A percentile compares a stretch with the other conserved stretches of the same genome.
Conservation (phyloP, 2,113 vertebrate genomes). For the Holacanthus passer region DNA sequence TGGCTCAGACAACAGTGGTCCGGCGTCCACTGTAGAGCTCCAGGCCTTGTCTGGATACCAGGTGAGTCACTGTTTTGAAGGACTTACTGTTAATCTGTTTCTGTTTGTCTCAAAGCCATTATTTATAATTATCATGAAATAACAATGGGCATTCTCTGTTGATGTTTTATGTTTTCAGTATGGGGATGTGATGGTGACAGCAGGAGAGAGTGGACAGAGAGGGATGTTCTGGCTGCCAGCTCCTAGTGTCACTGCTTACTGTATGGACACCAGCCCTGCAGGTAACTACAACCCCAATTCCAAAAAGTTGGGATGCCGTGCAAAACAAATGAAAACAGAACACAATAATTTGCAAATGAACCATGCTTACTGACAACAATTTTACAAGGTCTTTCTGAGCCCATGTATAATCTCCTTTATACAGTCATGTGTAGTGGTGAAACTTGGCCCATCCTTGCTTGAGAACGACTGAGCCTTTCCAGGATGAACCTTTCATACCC, state of each 20-base stretch:
- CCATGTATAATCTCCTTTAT: no score
- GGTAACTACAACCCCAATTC: constrained; percentile 83
- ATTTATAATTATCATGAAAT: not conserved
- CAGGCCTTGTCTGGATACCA: constrained; percentile 80
- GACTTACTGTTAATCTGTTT: not conserved
- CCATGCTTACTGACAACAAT: no score
- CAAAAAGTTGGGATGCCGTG: no score
- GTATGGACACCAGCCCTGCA: constrained; percentile 90
- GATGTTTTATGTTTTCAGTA: constrained; percentile 81
- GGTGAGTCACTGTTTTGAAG: constrained; percentile 63
- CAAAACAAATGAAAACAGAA: no score
- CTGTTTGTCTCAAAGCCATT: not conserved
- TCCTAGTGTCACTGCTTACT: constrained; percentile 84
- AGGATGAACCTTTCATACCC: no score
- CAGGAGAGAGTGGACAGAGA: constrained; percentile 57
- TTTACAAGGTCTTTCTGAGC: no score
- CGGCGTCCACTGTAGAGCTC: constrained; percentile 8
- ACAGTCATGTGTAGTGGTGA: no score
- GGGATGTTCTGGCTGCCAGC: constrained; percentile 87
- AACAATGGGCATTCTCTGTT: not conserved
- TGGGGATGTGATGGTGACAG: constrained; percentile 82
- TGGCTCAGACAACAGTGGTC: constrained; percentile 32
- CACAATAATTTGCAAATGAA: no score
- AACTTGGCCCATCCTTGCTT: no score
- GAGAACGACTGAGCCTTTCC: no score